Evolutionary conservation across 2,113 vertebrate species (phyloP).

Genomic region (Drymodes brunneopygia): DNA sequence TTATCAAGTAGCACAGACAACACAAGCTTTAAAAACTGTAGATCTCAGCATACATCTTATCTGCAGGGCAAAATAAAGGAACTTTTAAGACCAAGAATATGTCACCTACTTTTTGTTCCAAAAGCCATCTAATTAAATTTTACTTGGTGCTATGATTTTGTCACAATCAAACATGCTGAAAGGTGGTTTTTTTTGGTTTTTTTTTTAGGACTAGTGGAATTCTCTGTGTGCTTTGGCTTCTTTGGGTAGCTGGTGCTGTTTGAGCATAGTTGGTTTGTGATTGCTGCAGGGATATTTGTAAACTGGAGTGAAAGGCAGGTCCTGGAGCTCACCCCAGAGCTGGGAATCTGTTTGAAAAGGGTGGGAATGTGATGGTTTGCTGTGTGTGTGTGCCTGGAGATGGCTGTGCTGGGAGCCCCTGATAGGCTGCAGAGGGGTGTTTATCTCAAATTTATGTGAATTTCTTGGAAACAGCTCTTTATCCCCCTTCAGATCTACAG

Average conservation of each 20-base stretch:
- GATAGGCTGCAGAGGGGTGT: background rate
- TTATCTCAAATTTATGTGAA: background rate
- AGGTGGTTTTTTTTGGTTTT: background rate
- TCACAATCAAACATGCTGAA: background rate
- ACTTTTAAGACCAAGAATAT: background rate
- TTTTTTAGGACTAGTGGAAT: background rate
- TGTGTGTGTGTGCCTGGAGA: background rate
- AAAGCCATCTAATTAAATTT: background rate
- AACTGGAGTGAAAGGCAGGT: background rate
- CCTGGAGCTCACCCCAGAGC: background rate
- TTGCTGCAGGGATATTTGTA: background rate
- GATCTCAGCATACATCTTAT: background rate
- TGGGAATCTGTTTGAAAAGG: background rate
- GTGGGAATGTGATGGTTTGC: rapidly evolving
- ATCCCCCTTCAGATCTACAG: background rate
- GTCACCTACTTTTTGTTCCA: background rate
- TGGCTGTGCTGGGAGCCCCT: background rate
- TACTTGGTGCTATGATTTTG: background rate
- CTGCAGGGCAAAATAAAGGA: conserved; percentile 16
- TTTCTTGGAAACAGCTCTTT: background rate
- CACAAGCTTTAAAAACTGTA: background rate
- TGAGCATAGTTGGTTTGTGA: background rate
- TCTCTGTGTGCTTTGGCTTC: background rate
- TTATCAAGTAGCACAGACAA: background rate
- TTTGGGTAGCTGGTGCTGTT: background rate